Base-by-base conservation (phyloP, 1,140 invertebrate species). In the Melanaphis sacchari region DNA sequence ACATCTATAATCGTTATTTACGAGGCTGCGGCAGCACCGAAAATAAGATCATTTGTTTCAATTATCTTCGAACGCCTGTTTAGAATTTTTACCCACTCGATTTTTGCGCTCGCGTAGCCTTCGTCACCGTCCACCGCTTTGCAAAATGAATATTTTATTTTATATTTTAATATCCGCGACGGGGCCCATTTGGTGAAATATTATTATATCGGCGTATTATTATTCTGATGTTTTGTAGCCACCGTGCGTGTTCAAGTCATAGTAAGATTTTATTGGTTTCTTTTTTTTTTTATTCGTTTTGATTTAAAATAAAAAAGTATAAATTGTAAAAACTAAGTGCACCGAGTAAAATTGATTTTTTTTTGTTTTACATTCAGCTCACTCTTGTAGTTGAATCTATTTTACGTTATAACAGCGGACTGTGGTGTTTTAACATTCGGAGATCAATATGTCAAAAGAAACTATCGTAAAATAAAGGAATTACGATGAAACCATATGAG, bases 1-100 rank as follows among this genome's bases (percentile, higher is more conserved):
- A 76, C 59, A n/a, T 85, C 38, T 85, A n/a, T n/a, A 85, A 85
- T 85, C 82, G 82, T 85, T 85, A 85, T 85, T 85, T 85, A 85
- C 82, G 40, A 43, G 40, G 82, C 36, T 8, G 36, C 38, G 24
- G 22, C 0, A 40, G 82, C 40, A 85, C 82, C 40, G 26, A 41
- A 85, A 85, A 76, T 76, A 76, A 76, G 59, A 85, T 26, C 82
- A 85, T 85, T 85, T 85, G 82, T 85, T 85, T 85, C 38, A 85
- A 41, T 85, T 85, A 85, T 41, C 24, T 41, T 41, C 26, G 40
- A 41, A 85, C 22, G 24, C 40, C 38, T 43, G 81, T 40, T 82
- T 82, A 82, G 38, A 36, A 82, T 82, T 76, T 76, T 76, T n/a
- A n/a, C 59, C n/a, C 31, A 82, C 81, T 82, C 81, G 81, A 76